Evolutionary conservation across 2,797 vertebrate genomes (phyloP).

Genomic region (Borostomias antarcticus): DNA sequence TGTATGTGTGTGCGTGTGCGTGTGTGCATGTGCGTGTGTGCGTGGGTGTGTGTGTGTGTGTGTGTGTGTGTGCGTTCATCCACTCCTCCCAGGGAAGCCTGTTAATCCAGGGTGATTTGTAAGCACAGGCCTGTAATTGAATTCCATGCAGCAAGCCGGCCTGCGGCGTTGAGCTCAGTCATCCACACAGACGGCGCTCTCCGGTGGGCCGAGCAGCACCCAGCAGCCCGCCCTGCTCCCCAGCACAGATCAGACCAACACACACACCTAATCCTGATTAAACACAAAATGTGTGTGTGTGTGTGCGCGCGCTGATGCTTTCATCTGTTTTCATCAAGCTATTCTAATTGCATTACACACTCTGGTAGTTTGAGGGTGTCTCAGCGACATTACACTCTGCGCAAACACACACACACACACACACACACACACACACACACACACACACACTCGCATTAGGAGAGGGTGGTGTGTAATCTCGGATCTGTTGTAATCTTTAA

Average conservation of each 20-base stretch:
- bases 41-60: background rate
- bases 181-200: conserved; percentile 41
- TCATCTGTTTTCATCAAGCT: background rate
- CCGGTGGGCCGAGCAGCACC: too few relatives aligned
- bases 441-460: background rate
- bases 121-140: conserved; percentile 62
- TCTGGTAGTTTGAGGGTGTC: too few relatives aligned
- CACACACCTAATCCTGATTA: too few relatives aligned
- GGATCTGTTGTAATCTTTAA: conserved; percentile 55
- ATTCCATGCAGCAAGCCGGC: conserved; percentile 48
- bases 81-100: conserved; percentile 12
- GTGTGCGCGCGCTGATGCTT: conserved; percentile 6
- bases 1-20: conserved; percentile 3
- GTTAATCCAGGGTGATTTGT: conserved; percentile 53
- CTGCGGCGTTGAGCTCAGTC: conserved; percentile 47
- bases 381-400: too few relatives aligned
- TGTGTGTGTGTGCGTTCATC: conserved; percentile 13
- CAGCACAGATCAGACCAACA: background rate
- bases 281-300: conserved; percentile 3
- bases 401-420: background rate
- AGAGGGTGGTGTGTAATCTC: conserved; percentile 43
- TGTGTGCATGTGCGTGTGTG: background rate
- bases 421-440: background rate
- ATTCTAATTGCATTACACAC: background rate
- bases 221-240: background rate